Evolutionary conservation across 2,888 invertebrate species (phyloP).

Genomic region (Bugula neritina): DNA sequence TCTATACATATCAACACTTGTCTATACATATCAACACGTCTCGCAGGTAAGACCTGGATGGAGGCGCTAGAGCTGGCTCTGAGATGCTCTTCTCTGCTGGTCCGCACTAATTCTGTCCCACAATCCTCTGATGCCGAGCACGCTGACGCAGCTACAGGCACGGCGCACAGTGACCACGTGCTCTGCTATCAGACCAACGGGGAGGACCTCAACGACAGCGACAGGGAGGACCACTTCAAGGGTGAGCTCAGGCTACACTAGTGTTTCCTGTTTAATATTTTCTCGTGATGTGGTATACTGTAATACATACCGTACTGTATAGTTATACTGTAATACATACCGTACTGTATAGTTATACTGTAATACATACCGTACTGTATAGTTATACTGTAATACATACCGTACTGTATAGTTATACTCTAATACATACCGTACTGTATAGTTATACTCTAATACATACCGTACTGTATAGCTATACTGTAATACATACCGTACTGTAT

Average conservation of each 20-base stretch:
- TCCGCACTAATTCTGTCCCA: constrained; percentile 58
- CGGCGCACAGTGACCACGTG: constrained; percentile 30
- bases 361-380: too few relatives aligned
- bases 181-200: constrained; percentile 31
- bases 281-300: background rate
- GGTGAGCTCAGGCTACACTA: constrained; percentile 61
- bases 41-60: constrained; percentile 76
- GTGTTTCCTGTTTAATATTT: too few relatives aligned
- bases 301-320: background rate
- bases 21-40: too few relatives aligned
- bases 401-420: too few relatives aligned
- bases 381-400: too few relatives aligned
- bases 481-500: too few relatives aligned
- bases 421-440: too few relatives aligned
- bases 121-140: background rate
- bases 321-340: background rate
- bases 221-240: constrained; percentile 80
- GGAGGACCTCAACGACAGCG: constrained; percentile 64
- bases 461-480: too few relatives aligned
- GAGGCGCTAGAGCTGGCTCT: constrained; percentile 83
- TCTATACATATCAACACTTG: too few relatives aligned
- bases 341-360: background rate
- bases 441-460: too few relatives aligned
- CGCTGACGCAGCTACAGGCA: background rate
- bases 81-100: constrained; percentile 70